Base-by-base conservation (phyloP, 2,888 invertebrate genomes). In the Scaptomyza cyrtandrae region DNA sequence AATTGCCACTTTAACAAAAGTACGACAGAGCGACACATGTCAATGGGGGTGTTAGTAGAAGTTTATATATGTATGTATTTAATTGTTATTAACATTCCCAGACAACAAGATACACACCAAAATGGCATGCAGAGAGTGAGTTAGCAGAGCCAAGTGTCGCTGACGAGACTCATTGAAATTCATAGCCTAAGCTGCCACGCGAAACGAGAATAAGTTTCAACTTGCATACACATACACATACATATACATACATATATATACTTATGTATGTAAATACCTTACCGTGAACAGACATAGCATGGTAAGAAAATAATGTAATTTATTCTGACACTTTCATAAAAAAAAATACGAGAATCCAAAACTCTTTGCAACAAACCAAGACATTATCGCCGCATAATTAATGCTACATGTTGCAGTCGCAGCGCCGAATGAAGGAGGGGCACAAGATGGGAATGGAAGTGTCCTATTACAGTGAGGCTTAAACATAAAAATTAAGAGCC, bases 241-340 rank as follows among this genome's bases (percentile, higher is more conserved):
- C 13, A n/a, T 1, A 7, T 6, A 14, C 33, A 37, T 33, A n/a
- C 13, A 33, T 33, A 16, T 9, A 9, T 16, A 48, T 14, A 9
- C 16, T 3, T 16, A 14, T 39, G 14, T 16, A 16, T 16, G 14
- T 46, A 14, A n/a, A 19, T 31, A 39, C 1, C 9, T 11, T 11
- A 31, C 5, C n/a, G 16, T 2, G 16, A 73, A 67, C 54, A 41
- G 54, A 41, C 43, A 50, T 33, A 54, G 41, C 43, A 49, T 31
- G 80, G 69, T 66, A 76, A 72, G 68, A 76, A 78, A 82, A 81
- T 78, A 86, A 83, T 86, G 76, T 86, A 88, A 89, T 89, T 75
- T 86, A 89, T 88, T 88, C 80, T 78, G 86, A 78, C 89, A 87
- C 89, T 86, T 89, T 88, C 83, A 89, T 87, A 86, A 87, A 89